phyloP scores from a whole-genome alignment of 2,797 vertebrate genomes.

The Sparus aurata region DNA sequence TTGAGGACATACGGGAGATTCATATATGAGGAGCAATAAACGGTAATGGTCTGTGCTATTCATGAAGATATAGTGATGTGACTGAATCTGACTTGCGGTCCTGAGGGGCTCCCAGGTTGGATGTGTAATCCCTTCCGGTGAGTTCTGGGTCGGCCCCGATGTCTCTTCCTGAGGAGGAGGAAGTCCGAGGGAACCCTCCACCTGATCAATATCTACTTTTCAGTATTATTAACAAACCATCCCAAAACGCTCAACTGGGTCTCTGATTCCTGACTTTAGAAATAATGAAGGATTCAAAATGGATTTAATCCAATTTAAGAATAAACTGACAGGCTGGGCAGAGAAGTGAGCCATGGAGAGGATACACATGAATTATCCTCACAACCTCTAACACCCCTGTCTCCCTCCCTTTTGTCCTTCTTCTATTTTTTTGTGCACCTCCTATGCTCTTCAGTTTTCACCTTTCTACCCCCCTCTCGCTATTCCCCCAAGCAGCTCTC shows the following conservation, averaged over 20 bases:
- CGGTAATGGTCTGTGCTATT: slow-evolving; percentile 8
- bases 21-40: slow-evolving; percentile 23
- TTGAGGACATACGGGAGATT: slow-evolving; percentile 10
- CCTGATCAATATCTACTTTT: slow-evolving; percentile 43
- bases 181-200: slow-evolving; percentile 15
- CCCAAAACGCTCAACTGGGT: neutral
- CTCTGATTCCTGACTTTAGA: neutral
- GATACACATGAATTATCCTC: slow-evolving; percentile 3
- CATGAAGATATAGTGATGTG: slow-evolving; percentile 26
- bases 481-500: slow-evolving; percentile 19
- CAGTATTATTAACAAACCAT: slow-evolving; percentile 13
- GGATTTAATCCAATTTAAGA: slow-evolving; percentile 9
- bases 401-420: neutral
- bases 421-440: slow-evolving; percentile 29
- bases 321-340: slow-evolving; percentile 1
- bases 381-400: neutral
- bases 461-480: slow-evolving; percentile 27
- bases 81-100: slow-evolving; percentile 46
- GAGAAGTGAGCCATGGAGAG: neutral
- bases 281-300: slow-evolving; percentile 14
- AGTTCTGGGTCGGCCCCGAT: neutral
- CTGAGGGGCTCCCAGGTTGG: slow-evolving; percentile 20
- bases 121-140: slow-evolving; percentile 8
- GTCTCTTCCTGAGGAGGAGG: slow-evolving; percentile 16
- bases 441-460: slow-evolving; percentile 26